A percentile compares a stretch with the other conserved stretches of the same genome.
phyloP scores from a whole-genome alignment of 2,113 vertebrate genomes.

The Trichechus manatus region DNA sequence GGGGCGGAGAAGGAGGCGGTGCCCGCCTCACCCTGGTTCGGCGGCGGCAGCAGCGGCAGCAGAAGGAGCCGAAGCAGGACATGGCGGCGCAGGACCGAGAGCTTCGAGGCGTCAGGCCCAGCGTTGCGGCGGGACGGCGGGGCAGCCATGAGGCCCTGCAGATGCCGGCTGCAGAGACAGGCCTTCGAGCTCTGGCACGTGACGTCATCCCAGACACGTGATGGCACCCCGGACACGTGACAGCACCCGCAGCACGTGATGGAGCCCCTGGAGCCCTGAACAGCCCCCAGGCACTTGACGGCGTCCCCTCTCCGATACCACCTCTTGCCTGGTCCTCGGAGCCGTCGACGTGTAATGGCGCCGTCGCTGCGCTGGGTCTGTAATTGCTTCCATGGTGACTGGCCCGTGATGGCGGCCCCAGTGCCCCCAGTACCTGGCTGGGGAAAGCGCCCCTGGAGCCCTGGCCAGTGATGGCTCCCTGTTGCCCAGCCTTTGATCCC shows the following conservation, averaged over 20 bases:
- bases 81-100: not conserved
- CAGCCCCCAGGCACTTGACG: accelerated
- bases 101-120: not conserved
- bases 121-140: accelerated
- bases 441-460: not conserved
- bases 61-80: not conserved
- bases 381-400: accelerated
- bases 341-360: not conserved
- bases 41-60: not conserved
- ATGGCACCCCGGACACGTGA: not conserved
- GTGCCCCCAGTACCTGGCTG: not conserved
- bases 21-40: constrained; percentile 36
- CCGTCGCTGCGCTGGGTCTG: not conserved
- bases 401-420: not conserved
- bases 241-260: not conserved
- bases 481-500: not conserved
- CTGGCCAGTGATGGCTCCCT: not conserved
- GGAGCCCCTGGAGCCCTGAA: accelerated
- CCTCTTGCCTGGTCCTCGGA: accelerated
- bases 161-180: not conserved
- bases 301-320: accelerated
- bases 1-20: accelerated
- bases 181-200: not conserved
- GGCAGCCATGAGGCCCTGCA: not conserved
- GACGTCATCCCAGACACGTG: not conserved